phyloP scores from a whole-genome alignment of 1,140 invertebrate genomes.

The Caenorhabditis inopinata region DNA sequence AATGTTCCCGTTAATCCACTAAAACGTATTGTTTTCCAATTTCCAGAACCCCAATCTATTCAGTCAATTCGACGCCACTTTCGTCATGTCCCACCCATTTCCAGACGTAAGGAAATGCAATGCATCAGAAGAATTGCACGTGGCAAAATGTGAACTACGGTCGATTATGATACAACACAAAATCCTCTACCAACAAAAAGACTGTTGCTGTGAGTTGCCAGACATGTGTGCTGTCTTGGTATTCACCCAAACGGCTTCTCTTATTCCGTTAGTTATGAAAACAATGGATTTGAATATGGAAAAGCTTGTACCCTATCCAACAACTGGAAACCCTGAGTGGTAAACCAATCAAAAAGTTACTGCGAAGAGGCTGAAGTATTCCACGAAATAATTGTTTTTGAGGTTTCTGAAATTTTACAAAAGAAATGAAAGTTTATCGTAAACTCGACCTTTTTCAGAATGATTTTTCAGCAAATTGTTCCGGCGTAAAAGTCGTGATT shows the following conservation, averaged over 20 bases:
- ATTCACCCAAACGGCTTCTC: background rate
- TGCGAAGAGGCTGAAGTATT: too few species aligned
- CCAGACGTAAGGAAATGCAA: background rate
- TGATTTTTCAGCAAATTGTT: too few species aligned
- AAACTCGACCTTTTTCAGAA: too few species aligned
- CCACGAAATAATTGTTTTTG: too few species aligned
- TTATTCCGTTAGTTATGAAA: background rate
- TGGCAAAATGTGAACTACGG: background rate
- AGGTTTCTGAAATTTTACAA: too few species aligned
- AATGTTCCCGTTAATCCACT: too few species aligned
- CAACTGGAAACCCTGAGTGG: background rate
- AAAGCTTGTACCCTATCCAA: background rate
- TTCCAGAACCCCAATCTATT: background rate
- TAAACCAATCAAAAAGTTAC: too few species aligned
- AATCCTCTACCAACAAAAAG: background rate
- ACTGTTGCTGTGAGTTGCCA: background rate
- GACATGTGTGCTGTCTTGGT: background rate
- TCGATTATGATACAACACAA: background rate
- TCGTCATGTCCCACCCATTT: background rate
- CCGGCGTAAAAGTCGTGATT: too few species aligned
- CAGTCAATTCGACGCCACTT: background rate
- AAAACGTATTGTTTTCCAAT: background rate
- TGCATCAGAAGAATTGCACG: too few species aligned
- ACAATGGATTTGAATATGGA: background rate
- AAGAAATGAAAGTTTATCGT: too few species aligned